phyloP scores from a whole-genome alignment of 2,888 invertebrate genomes.

The Coecobrya sp. region DNA sequence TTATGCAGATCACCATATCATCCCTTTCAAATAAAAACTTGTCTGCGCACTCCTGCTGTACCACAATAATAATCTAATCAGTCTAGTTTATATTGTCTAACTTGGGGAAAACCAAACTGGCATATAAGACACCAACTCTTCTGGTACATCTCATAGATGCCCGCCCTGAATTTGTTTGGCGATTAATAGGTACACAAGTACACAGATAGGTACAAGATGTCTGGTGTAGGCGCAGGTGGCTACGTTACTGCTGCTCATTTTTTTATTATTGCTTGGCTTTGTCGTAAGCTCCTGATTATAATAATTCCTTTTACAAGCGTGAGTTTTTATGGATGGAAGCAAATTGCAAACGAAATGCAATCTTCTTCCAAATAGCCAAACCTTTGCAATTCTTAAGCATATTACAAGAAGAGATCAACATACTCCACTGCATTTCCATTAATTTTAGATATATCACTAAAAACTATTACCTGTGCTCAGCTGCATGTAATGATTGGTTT shows the following conservation, averaged over 20 bases:
- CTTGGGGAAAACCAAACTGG: slow-evolving; percentile 33
- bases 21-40: not conserved
- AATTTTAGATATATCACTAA: not conserved
- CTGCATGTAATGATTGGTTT: slow-evolving; percentile 10
- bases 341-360: not conserved
- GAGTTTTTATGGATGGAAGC: not conserved
- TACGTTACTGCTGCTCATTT: not conserved
- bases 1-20: slow-evolving; percentile 25
- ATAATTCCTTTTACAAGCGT: not conserved
- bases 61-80: too few relatives aligned
- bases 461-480: not conserved
- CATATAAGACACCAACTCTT: not conserved
- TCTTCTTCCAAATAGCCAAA: not conserved
- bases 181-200: slow-evolving; percentile 14
- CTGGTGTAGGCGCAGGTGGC: not conserved
- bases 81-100: slow-evolving; percentile 11
- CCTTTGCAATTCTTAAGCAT: too few relatives aligned
- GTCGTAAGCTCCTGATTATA: not conserved
- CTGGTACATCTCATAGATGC: not conserved
- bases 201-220: too few relatives aligned
- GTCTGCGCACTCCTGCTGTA: not conserved
- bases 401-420: not conserved
- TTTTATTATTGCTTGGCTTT: not conserved
- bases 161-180: slow-evolving; percentile 21
- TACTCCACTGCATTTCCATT: not conserved